These are phyloP conservation scores for Carabus problematicus DNA, from an alignment of 2,888 invertebrate species.

Conservation along the genomic window DNA sequence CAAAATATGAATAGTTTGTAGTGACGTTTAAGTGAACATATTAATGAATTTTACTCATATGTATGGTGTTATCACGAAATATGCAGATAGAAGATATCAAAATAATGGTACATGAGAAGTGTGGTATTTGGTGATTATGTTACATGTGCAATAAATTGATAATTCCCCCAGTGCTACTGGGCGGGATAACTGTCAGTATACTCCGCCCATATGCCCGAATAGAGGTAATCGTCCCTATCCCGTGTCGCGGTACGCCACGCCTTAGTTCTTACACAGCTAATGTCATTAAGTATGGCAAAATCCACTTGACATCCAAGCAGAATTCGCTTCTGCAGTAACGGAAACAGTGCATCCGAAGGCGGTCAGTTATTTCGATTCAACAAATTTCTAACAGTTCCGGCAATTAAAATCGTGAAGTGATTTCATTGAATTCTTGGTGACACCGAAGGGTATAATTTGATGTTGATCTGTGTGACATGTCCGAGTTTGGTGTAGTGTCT, in stretches of 20 bases:
- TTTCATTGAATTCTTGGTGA: background rate
- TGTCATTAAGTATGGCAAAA: background rate
- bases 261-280: background rate
- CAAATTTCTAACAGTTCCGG: background rate
- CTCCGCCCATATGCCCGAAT: background rate
- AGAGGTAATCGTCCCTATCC: conserved; percentile 1
- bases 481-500: conserved; percentile 2
- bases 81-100: too few relatives aligned
- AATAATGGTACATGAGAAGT: too few relatives aligned
- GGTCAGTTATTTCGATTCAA: background rate
- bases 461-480: conserved; percentile 1
- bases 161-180: background rate
- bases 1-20: too few relatives aligned
- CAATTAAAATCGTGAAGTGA: background rate
- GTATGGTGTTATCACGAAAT: too few relatives aligned
- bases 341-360: background rate
- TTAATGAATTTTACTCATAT: too few relatives aligned
- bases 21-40: too few relatives aligned
- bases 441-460: background rate
- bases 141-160: too few relatives aligned
- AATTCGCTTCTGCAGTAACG: background rate
- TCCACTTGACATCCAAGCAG: background rate
- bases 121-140: too few relatives aligned
- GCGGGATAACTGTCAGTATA: conserved; percentile 4
- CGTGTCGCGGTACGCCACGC: conserved; percentile 4